Percentiles rank a stretch among this genome's conserved stretches.
phyloP scores from a whole-genome alignment of 2,113 vertebrate genomes.

The Charadrius vociferus region DNA sequence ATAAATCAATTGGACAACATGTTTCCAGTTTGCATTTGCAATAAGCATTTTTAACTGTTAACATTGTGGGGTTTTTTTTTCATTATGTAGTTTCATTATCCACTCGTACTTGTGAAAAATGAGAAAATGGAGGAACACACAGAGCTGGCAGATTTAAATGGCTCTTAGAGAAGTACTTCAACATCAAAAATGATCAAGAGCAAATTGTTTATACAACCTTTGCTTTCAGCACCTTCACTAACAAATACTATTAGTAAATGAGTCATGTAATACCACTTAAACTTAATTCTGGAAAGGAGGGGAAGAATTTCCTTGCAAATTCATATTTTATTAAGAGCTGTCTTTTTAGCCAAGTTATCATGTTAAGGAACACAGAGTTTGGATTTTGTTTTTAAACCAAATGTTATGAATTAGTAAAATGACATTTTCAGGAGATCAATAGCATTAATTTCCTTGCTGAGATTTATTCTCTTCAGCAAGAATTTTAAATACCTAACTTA shows the following conservation, averaged over 20 bases:
- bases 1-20: slow-evolving; percentile 60
- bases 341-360: not conserved
- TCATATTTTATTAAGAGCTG: not conserved
- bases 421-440: not conserved
- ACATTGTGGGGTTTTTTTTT: not conserved
- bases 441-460: not conserved
- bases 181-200: slow-evolving; percentile 33
- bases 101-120: slow-evolving; percentile 36
- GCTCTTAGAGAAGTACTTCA: slow-evolving; percentile 25
- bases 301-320: not conserved
- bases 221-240: not conserved
- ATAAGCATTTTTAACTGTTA: slow-evolving; percentile 47
- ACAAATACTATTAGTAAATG: slow-evolving; percentile 4
- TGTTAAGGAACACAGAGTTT: not conserved
- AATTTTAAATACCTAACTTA: not conserved
- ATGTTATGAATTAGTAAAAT: not conserved
- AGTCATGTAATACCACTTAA: slow-evolving; percentile 8
- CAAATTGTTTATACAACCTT: slow-evolving; percentile 40
- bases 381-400: not conserved
- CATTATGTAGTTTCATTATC: slow-evolving; percentile 45
- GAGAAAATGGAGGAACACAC: slow-evolving; percentile 53
- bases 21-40: slow-evolving; percentile 38
- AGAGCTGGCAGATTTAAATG: slow-evolving; percentile 39
- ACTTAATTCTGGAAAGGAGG: not conserved
- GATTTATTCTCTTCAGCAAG: not conserved